Conservation (phyloP, 2,797 vertebrate genomes). For the Anas capensis region DNA sequence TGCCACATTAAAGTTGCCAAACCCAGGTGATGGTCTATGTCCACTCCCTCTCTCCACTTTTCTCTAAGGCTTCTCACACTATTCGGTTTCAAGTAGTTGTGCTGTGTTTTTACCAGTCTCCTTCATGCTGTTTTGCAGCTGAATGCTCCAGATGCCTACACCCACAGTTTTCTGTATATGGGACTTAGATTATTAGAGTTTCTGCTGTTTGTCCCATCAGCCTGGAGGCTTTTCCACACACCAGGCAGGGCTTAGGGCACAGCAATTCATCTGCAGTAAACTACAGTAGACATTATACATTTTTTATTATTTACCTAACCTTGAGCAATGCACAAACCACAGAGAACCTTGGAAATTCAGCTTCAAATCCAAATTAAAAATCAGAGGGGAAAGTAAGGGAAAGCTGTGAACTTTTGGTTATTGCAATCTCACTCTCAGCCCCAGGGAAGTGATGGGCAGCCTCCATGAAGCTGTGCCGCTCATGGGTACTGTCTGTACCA, state of each 20-base stretch:
- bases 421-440: not conserved
- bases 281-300: not conserved
- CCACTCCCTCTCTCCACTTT: not conserved
- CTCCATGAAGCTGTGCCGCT: not conserved
- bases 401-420: not conserved
- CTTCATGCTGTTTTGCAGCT: not conserved
- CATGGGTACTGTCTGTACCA: fast-evolving
- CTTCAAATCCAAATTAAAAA: not conserved
- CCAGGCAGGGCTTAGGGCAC: not conserved
- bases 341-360: not conserved
- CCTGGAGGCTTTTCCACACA: not conserved
- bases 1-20: not conserved
- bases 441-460: not conserved
- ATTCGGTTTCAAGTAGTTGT: not conserved
- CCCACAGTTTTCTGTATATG: not conserved
- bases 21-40: not conserved
- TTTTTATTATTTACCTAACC: not conserved
- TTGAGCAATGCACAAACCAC: not conserved
- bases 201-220: not conserved
- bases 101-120: not conserved
- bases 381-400: not conserved
- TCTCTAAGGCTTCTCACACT: not conserved
- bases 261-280: not conserved
- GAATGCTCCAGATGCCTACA: not conserved
- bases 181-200: not conserved